Evolutionary conservation across 2,888 invertebrate genomes (phyloP).

Genomic region (Zygogramma bicolorata): DNA sequence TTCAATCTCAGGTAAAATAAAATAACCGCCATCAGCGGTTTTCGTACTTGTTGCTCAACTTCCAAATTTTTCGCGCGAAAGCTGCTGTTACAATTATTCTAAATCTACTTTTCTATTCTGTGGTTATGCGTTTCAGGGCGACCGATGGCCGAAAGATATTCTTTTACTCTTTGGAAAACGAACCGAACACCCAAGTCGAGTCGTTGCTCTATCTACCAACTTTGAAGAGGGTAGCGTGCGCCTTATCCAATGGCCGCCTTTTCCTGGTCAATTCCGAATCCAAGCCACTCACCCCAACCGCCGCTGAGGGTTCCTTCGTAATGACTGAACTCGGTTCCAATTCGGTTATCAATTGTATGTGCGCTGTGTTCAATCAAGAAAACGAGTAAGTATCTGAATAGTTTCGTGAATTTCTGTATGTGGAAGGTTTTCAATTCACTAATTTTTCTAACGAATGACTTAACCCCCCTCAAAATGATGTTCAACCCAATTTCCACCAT

Average conservation of each 20-base stretch:
- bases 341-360: conserved; percentile 76
- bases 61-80: too few relatives aligned
- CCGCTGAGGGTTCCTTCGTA: conserved; percentile 82
- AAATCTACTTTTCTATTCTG: too few relatives aligned
- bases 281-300: conserved; percentile 71
- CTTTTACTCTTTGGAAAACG: conserved; percentile 77
- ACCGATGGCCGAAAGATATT: conserved; percentile 72
- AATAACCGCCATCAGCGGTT: too few relatives aligned
- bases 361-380: conserved; percentile 69
- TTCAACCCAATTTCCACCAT: too few relatives aligned
- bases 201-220: conserved; percentile 76
- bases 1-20: too few relatives aligned
- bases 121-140: conserved; percentile 63
- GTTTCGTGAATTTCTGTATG: too few relatives aligned
- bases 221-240: conserved; percentile 83
- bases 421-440: too few relatives aligned
- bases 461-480: too few relatives aligned
- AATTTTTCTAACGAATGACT: too few relatives aligned
- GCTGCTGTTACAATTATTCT: too few relatives aligned
- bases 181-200: conserved; percentile 76
- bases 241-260: conserved; percentile 81
- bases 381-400: conserved; percentile 61
- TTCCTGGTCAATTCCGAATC: conserved; percentile 78
- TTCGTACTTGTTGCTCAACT: too few relatives aligned
- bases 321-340: conserved; percentile 82